Percentiles rank a stretch among this genome's conserved stretches.
Evolutionary conservation across 92 coral and sea anemone genomes (phyloP).

Genomic region (Umimayanthus chanpuru): DNA sequence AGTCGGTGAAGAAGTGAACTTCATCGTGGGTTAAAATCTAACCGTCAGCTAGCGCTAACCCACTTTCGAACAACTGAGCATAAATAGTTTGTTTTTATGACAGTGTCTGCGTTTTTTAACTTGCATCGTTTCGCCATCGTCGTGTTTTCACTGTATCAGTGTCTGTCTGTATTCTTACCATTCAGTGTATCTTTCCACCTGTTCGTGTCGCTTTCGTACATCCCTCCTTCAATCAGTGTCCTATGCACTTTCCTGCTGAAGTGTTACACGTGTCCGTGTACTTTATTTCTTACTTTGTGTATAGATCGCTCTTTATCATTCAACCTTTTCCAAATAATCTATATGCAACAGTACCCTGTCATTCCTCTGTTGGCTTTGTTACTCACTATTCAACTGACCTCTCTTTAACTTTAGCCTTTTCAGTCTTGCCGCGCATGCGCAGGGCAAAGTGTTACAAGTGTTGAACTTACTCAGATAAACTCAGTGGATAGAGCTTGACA

Average conservation of each 20-base stretch:
- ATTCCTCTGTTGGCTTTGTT: background rate
- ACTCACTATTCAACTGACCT: slow-evolving; percentile 15
- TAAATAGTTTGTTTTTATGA: no score
- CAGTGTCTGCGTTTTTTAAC: no score
- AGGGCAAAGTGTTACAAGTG: slow-evolving; percentile 17
- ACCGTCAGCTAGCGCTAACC: no score
- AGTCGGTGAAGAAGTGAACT: no score
- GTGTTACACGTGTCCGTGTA: background rate
- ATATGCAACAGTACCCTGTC: background rate
- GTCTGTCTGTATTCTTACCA: background rate
- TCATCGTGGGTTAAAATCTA: no score
- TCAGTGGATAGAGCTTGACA: slow-evolving; percentile 26
- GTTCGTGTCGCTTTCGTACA: background rate
- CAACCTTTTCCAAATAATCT: background rate
- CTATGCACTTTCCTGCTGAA: background rate
- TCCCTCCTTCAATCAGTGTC: background rate
- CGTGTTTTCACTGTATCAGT: background rate
- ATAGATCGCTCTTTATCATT: background rate
- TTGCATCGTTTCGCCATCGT: no score
- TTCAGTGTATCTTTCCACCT: no score
- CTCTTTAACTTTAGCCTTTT: slow-evolving; percentile 23
- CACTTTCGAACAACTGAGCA: no score
- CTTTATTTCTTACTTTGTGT: background rate
- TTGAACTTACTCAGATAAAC: slow-evolving; percentile 28
- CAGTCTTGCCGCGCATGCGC: slow-evolving; percentile 45